Evolutionary conservation across 1,140 invertebrate genomes (phyloP), one percentile per base, ranked within the genome.

Genomic region (Pseudomyrmex concolor): DNA sequence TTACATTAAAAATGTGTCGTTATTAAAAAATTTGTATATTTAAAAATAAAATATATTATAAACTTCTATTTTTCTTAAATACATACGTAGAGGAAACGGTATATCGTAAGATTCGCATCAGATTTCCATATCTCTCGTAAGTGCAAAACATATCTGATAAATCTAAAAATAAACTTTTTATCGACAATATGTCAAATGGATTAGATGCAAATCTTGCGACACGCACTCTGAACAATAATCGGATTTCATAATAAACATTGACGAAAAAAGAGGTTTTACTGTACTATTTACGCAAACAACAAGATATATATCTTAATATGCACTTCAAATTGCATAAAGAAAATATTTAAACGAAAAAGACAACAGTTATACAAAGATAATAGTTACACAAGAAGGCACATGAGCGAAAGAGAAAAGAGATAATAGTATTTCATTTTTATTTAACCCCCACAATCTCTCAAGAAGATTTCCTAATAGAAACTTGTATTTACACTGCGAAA

Each of bases 381-480:
- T 43, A 64, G 22, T 22, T 50, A 71, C 66, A 80, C 34, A 34
- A 50, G 12, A 66, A 68, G 66, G 19, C 76, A 80, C 34, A 34
- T 34, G 34, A 59, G 66, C 66, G 15, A 4, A 80, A 59, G 9
- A 70, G n/a, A 59, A 0, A 34, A 34, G 34, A 70, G 55, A 25
- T 70, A 78, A 25, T 10, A 66, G 12, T 57, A 55, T 8, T 45
- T 68, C 12, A 22, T 68, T 68, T 3, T 10, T 57, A 48, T 48
- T 68, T 78, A 68, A 68, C 2, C 22, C 2, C 63, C 15, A 45
- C 50, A 77, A 77, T 64, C 13, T 78, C 34, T 34, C 5, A 55
- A 59, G 17, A 59, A 78, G 54, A 2, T 48, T 57, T 4, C 7
- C 12, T 17, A 9, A 57, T 57, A 13, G 17, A 43, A 59, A 45